Base-by-base conservation (phyloP, 2,888 invertebrate genomes). In the Drosophila kuntzei region DNA sequence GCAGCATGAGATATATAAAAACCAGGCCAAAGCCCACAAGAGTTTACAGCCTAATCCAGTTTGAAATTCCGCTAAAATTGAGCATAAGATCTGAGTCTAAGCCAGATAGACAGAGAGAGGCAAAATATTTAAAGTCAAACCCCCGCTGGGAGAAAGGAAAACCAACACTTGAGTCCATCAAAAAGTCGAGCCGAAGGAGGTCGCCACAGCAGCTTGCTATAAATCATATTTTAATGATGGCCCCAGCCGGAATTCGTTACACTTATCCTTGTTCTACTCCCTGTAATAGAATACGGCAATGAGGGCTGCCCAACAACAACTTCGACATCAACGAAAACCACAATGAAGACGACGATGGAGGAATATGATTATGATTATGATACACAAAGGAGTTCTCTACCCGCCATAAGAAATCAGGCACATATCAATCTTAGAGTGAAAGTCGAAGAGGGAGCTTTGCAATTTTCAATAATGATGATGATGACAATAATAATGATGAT, bases 151-250 rank as follows among this genome's bases (percentile, higher is more conserved):
- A 29, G 54, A 29, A 16, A 7, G 59, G 46, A 37, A 64, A 69
- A 53, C 47, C 57, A 51, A 41, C 44, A 68, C 62, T 73, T 49
- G 62, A 73, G 79, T 78, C 79, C 74, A 68, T 74, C 68, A 66
- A 65, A 55, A 62, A 59, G 54, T 58, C 71, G 72, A 70, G 58
- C 46, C 41, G 59, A 65, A 58, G 66, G 60, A 71, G 65, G 77
- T 16, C 54, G 25, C 41, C 62, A 50, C 50, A 57, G 53, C 46
- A 60, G 53, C 64, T 54, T 60, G 67, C 72, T 71, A 86, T 86
- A 89, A 86, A 86, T 86, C 89, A 86, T 86, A 84, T 88, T 89
- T 87, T 86, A 86, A 86, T 89, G 86, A 88, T 87, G 86, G 72
- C 61, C 80, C 77, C 75, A 81, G 80, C 68, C 75, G 63, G 68